A percentile compares a stretch with the other conserved stretches of the same genome.
Evolutionary conservation across 2,888 invertebrate genomes (phyloP).

Genomic region (Netelia fuscicornis): DNA sequence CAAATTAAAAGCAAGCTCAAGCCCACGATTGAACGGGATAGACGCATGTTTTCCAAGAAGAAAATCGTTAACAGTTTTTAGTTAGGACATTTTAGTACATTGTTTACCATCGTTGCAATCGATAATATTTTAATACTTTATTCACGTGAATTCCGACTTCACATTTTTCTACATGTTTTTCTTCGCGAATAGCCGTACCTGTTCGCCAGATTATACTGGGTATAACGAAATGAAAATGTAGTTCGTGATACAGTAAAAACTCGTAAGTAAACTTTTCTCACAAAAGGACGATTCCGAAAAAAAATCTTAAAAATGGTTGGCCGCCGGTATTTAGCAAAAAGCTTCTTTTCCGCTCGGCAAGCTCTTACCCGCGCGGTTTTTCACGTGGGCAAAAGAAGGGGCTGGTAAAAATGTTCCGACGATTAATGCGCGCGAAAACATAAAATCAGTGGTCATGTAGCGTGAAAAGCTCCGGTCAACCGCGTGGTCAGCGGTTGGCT

Average conservation of each 20-base stretch:
- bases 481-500: not conserved
- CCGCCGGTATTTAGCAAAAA: constrained; percentile 34
- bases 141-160: not conserved
- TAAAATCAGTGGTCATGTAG: constrained; percentile 48
- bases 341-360: constrained; percentile 47
- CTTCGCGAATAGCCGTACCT: not conserved
- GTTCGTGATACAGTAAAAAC: no score
- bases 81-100: not conserved
- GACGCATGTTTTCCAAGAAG: no score
- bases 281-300: constrained; percentile 23
- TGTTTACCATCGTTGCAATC: not conserved
- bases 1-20: not conserved
- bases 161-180: not conserved
- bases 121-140: not conserved
- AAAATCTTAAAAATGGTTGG: constrained; percentile 39
- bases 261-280: not conserved
- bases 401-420: constrained; percentile 17
- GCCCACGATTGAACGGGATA: no score
- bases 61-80: no score
- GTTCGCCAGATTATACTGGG: not conserved
- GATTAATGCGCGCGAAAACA: constrained; percentile 38
- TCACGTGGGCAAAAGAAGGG: not conserved
- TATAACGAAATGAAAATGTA: not conserved
- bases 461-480: constrained; percentile 43
- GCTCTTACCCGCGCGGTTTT: not conserved